Evolutionary conservation across 1,140 invertebrate genomes (phyloP), one percentile per base, ranked within the genome.

Genomic region (Rhysida immarginata): DNA sequence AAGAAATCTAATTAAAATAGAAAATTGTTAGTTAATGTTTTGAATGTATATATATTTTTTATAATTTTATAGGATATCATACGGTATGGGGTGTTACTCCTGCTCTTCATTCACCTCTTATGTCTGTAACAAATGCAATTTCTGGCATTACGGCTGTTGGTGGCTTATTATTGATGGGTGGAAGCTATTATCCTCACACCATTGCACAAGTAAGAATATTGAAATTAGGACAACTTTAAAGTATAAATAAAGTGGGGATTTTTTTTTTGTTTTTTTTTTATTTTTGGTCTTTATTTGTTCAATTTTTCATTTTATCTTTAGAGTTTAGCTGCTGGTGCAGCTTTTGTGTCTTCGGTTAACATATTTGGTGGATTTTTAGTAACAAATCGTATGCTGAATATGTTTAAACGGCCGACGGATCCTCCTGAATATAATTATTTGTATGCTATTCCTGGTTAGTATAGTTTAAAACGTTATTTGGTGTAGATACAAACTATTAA

Each of bases 41-140:
- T n/a, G n/a, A n/a, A n/a, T n/a, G n/a, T n/a, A n/a, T n/a, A n/a
- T n/a, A n/a, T n/a, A n/a, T n/a, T n/a, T n/a, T n/a, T n/a, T n/a
- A n/a, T n/a, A n/a, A 43, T 21, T 26, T 14, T 57, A 60, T 41
- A 76, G 74, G 76, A 77, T 81, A 91, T 71, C 87, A 93, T 71
- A 92, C 87, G 2, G 89, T 94, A 21, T 94, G 89, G 89, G 85
- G 84, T 45, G 89, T 94, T 3, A 87, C 84, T 14, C 88, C 88
- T 21, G 87, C 89, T 26, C 76, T 93, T 5, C 88, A 93, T 72
- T 90, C 87, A 2, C 89, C 89, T 2, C 76, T 94, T 16, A 94
- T 94, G 88, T 89, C 85, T 1, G 88, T 93, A 0, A 94, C 89
- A 1, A 94, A 94, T 71, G 89, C 89, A 55, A 85, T 94, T 61